Evolutionary conservation across 2,113 vertebrate genomes (phyloP).

Genomic region (Coturnix japonica): DNA sequence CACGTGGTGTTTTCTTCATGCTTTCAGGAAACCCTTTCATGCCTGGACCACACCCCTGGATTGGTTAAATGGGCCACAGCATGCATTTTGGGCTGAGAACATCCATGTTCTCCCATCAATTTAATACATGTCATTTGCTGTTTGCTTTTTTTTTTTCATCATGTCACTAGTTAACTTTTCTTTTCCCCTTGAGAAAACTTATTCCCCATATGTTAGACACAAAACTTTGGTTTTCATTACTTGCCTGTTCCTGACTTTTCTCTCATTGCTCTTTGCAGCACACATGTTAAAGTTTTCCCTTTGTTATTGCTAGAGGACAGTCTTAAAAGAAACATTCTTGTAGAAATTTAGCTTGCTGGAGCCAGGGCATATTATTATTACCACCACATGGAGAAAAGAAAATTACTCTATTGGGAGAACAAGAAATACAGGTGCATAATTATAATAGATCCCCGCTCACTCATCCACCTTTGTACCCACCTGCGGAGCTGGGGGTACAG

Average conservation of each 20-base stretch:
- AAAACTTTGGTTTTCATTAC: conserved; percentile 26
- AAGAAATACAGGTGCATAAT: conserved; percentile 59
- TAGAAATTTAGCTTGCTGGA: conserved; percentile 2
- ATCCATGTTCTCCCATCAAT: not conserved
- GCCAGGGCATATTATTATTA: conserved; percentile 40
- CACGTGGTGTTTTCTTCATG: not conserved
- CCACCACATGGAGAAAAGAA: conserved; percentile 33
- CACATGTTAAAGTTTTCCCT: conserved; percentile 15
- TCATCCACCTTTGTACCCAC: not conserved
- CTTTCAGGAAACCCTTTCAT: not conserved
- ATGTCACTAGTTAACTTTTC: not conserved
- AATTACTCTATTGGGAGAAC: conserved; percentile 45
- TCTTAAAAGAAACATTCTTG: conserved; percentile 27
- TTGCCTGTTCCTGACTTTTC: conserved; percentile 1
- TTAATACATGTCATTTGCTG: not conserved
- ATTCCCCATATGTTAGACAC: conserved; percentile 17
- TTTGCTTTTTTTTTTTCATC: not conserved
- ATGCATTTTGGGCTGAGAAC: not conserved
- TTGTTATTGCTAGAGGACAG: conserved; percentile 52
- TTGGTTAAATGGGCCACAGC: not conserved
- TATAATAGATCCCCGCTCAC: conserved; percentile 12
- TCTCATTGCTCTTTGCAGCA: not conserved
- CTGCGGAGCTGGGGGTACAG: not conserved
- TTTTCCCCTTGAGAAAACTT: not conserved
- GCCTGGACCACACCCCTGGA: not conserved